Evolutionary conservation across 2,888 invertebrate species (phyloP), one percentile per base, ranked within the genome.

Genomic region (Hartigia nigra): DNA sequence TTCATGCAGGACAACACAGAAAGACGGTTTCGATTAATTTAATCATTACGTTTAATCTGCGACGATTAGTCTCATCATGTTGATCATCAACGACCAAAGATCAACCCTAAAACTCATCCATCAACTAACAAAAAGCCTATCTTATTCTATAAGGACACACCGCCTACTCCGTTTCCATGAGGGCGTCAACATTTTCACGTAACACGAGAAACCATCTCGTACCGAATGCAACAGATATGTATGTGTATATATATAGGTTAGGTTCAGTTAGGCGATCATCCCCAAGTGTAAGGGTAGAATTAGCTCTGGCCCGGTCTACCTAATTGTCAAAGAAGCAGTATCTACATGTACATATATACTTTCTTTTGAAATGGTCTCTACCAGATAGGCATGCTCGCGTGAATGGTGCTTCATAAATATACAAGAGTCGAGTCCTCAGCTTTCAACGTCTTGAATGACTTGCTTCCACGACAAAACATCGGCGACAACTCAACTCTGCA

Each of bases 321-420:
- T 84, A 84, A 85, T 84, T 84, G 83, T 55, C 55, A 55, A 55
- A 55, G 55, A 55, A 55, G 23, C 9, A 79, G 39, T 36, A 34
- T 5, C 74, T 70, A 72, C 74, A 77, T 74, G 76, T 76, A 76
- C 37, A 79, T 79, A 74, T 76, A 31, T 32, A 72, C 31, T 72
- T 14, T 12, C 76, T n/a, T 34, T 72, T 77, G 4, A 55, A 55
- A 55, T 23, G 55, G 55, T 55, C 23, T 55, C 55, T 55, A 55
- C 23, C 55, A 55, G 55, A 55, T 55, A 55, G 55, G 55, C 9
- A 55, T 55, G 55, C 55, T 23, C 55, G 1, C 14, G 55, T 55
- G 55, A 55, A 55, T 55, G 55, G 55, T 55, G 78, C 72, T 76
- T 78, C 78, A 78, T 78, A 78, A 78, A 78, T 78, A 78, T 78